These are phyloP conservation scores for Channa argus DNA, from an alignment of 2,113 vertebrate genomes.

Conservation along the genomic window DNA sequence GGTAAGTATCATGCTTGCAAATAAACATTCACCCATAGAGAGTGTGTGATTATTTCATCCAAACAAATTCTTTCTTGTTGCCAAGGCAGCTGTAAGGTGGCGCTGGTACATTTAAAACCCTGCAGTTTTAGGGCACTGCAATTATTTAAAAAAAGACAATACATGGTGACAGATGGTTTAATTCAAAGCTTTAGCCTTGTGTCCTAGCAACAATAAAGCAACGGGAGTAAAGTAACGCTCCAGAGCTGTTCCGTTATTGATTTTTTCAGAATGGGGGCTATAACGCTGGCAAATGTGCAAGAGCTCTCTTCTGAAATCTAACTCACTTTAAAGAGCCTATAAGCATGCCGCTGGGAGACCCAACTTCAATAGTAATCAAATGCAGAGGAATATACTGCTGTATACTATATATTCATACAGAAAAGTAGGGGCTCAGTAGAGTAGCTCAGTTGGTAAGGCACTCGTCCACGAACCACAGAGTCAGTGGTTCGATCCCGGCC, in stretches of 20 bases:
- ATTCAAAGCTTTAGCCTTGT: slow-evolving; percentile 53
- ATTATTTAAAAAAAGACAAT: slow-evolving; percentile 38
- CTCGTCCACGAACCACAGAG: no score
- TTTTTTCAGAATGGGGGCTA: slow-evolving; percentile 35
- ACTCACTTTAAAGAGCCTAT: slow-evolving; percentile 49
- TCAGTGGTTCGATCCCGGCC: no score
- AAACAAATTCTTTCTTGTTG: slow-evolving; percentile 46
- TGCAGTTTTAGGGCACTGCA: slow-evolving; percentile 11
- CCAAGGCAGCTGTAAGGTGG: slow-evolving; percentile 46
- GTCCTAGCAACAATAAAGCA: slow-evolving; percentile 72
- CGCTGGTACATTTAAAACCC: slow-evolving; percentile 16
- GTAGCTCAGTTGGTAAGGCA: no score
- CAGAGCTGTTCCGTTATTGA: slow-evolving; percentile 57
- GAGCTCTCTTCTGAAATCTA: slow-evolving; percentile 50
- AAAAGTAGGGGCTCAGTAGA: neutral
- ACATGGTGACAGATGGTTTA: slow-evolving; percentile 34
- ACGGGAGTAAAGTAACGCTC: slow-evolving; percentile 35
- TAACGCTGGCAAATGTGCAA: slow-evolving; percentile 44
- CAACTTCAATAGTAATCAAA: slow-evolving; percentile 60
- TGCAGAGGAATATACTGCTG: slow-evolving; percentile 19
- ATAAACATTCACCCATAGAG: slow-evolving; percentile 21
- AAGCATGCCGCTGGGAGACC: slow-evolving; percentile 49
- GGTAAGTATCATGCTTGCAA: slow-evolving; percentile 27
- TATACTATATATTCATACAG: slow-evolving; percentile 10
- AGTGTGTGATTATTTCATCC: slow-evolving; percentile 23